Evolutionary conservation across 1,140 invertebrate species (phyloP), one percentile per base, ranked within the genome.

Genomic region (Lithobius niger): DNA sequence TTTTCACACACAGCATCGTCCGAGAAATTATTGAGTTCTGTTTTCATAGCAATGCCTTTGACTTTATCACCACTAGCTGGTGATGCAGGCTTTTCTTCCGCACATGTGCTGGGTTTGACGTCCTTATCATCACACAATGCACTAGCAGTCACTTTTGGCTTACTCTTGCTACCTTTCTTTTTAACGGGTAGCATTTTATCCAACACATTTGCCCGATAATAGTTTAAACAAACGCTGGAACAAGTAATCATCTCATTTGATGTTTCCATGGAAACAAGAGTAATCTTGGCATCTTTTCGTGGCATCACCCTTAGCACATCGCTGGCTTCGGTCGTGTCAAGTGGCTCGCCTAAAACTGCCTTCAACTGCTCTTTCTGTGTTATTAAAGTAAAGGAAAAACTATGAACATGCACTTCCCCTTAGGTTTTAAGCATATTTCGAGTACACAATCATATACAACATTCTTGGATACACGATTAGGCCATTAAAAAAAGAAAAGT

Each of bases 131-230:
- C 26, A 60, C 54, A n/a, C 10, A 36, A 24, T 42, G 36, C 21
- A 25, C 10, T 40, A 28, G n/a, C 1, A 19, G 16, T 18, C 26
- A 19, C 52, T 79, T 79, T 10, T 69, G 67, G 31, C 48, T 63
- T 42, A 48, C 57, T 54, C 4, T 54, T 51, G 15, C 27, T 27
- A 55, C 26, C 42, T 56, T 55, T 24, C 54, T 60, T 24, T 60
- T 58, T 26, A 62, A 53, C 1, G 52, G 56, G 27, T 57, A 26
- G 19, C 56, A 48, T 36, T 21, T 36, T 42, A 54, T 57, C 55
- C 28, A 27, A 26, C 1, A 57, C 31, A 44, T 62, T 63, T 40
- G 64, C 60, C 28, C 63, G 60, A 55, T 65, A 66, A 47, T 65
- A 63, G 51, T 61, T 62, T 47, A 66, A 60, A 16, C 60, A 55